Conservation (phyloP, 2,797 vertebrate genomes). For the Picus viridis region DNA sequence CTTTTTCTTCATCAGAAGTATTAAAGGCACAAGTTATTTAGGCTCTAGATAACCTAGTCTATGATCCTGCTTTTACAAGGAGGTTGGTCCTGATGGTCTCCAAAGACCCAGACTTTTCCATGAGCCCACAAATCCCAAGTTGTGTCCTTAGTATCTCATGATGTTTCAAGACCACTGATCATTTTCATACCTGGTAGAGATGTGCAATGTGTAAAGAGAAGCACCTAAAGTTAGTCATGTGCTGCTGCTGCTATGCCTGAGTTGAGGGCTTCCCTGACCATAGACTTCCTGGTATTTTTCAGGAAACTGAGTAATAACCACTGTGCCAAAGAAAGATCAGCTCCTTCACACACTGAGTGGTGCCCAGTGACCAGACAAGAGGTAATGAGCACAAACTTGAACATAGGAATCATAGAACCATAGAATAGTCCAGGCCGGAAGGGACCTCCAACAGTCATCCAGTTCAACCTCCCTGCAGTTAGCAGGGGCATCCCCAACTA, state of each 20-base stretch:
- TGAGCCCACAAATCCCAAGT: accelerated
- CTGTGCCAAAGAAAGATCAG: too few relatives aligned
- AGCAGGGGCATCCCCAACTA: too few relatives aligned
- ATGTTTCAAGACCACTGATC: not conserved
- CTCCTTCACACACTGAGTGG: too few relatives aligned
- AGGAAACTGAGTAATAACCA: not conserved
- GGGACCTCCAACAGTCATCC: too few relatives aligned
- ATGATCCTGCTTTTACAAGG: not conserved
- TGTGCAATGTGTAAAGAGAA: accelerated
- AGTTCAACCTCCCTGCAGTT: too few relatives aligned
- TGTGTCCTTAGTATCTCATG: accelerated
- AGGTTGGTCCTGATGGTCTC: not conserved
- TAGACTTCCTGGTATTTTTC: not conserved
- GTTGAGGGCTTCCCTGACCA: not conserved
- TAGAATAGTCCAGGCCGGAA: too few relatives aligned
- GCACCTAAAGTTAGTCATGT: accelerated
- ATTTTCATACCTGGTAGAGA: not conserved
- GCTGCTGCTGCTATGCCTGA: not conserved
- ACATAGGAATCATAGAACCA: too few relatives aligned
- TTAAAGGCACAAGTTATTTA: not conserved
- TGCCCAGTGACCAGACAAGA: too few relatives aligned
- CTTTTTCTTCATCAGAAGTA: not conserved
- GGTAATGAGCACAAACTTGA: too few relatives aligned
- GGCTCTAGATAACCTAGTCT: not conserved
- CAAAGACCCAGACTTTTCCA: accelerated